phyloP scores from a whole-genome alignment of 2,797 vertebrate species.

The Etheostoma perlongum region DNA sequence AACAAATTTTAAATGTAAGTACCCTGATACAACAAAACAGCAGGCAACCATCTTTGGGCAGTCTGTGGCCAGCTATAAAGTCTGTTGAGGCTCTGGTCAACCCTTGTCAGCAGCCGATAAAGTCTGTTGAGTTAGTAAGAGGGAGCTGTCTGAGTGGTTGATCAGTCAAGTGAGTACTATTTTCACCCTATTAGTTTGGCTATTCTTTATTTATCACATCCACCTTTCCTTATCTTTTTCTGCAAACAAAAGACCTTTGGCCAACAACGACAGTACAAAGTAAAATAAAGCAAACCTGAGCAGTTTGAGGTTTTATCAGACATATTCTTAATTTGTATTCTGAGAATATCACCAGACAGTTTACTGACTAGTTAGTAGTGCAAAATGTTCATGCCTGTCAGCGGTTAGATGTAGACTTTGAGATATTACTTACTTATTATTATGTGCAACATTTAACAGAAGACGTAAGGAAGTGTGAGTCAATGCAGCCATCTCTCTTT shows the following conservation, averaged over 20 bases:
- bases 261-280: not conserved
- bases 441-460: not conserved
- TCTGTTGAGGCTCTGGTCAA: not conserved
- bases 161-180: not conserved
- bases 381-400: not conserved
- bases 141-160: conserved; percentile 14
- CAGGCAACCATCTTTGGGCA: not conserved
- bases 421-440: not conserved
- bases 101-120: conserved; percentile 21
- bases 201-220: conserved; percentile 5
- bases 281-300: not conserved
- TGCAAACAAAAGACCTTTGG: not conserved
- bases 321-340: not conserved
- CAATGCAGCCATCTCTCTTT: conserved; percentile 14
- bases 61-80: not conserved
- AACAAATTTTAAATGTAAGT: not conserved
- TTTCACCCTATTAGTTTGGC: not conserved
- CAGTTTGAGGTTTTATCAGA: not conserved
- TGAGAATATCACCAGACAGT: not conserved
- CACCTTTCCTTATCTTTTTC: conserved; percentile 15
- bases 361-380: not conserved
- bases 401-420: not conserved
- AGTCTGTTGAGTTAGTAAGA: conserved; percentile 1
- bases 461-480: not conserved
- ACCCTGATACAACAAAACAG: not conserved